Base-by-base conservation (phyloP, 2,888 invertebrate genomes). In the Mesoligia furuncula region DNA sequence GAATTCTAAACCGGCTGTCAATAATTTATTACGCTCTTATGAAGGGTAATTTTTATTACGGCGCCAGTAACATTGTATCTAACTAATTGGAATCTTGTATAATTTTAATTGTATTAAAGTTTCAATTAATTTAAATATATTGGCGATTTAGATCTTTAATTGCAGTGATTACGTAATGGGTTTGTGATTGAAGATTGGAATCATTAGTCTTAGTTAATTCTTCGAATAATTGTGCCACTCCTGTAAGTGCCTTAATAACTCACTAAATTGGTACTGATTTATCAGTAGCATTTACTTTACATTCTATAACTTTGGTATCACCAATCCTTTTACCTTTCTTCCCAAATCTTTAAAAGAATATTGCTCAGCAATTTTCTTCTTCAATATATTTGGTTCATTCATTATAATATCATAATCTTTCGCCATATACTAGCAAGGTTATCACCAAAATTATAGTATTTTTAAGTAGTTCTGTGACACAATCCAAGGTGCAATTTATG, bases 1-100 rank as follows among this genome's bases (percentile, higher is more conserved):
- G 13, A 59, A 59, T 78, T 76, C 48, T 57, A 66, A 88, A 74
- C 77, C 77, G 87, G 87, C 85, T 90, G 87, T 88, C 86, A 87
- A 87, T 90, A 87, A 90, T 90, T 91, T 91, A 90, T 90, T 84
- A 87, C 82, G 82, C 81, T 87, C 90, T 92, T 92, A 89, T 85
- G 89, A 91, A 89, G 90, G 89, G 90, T 91, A 90, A 92, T 92
- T 93, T 88, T 92, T 90, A 91, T 93, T 91, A 91, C 88, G 88
- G 90, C 87, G 89, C 86, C 88, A 86, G 90, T 89, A 90, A 90
- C 88, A 87, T 88, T 90, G 90, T 91, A 86, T 89, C 89, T 89
- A 89, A 87, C 91, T 92, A 92, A 93, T 92, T 90, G 85, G 84
- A 84, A 85, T 86, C 86, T 88, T 86, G 82, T 89, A 81, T 88